Evolutionary conservation across 2,797 vertebrate genomes (phyloP).

Genomic region (Neostethus bicornis): DNA sequence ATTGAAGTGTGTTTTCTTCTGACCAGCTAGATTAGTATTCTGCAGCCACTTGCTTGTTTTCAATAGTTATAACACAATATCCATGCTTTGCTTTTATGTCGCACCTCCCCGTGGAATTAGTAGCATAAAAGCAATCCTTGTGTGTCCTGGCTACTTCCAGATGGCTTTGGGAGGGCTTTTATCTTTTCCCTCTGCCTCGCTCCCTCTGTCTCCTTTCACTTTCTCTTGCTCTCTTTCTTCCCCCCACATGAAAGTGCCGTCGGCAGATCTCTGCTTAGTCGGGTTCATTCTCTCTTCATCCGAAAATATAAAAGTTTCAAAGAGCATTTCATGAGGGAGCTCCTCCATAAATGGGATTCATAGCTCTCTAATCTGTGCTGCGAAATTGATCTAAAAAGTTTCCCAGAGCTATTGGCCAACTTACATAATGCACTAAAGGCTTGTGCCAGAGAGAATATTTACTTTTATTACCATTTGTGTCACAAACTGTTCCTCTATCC

Average conservation of each 20-base stretch:
- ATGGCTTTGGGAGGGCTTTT: constrained; percentile 84
- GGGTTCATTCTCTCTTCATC: constrained; percentile 81
- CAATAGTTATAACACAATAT: constrained; percentile 85
- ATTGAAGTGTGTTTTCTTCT: constrained; percentile 63
- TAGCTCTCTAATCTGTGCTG: constrained; percentile 85
- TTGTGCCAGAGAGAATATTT: constrained; percentile 77
- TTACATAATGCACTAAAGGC: constrained; percentile 82
- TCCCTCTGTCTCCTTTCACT: constrained; percentile 68
- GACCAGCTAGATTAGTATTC: constrained; percentile 79
- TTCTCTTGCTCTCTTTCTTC: constrained; percentile 62
- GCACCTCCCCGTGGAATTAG: constrained; percentile 82
- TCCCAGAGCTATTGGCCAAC: constrained; percentile 81
- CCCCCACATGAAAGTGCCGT: constrained; percentile 80
- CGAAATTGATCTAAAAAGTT: constrained; percentile 86
- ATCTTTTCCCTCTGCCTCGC: constrained; percentile 73
- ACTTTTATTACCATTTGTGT: constrained; percentile 78
- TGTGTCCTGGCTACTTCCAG: constrained; percentile 85
- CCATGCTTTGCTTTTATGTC: constrained; percentile 80
- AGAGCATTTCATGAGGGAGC: constrained; percentile 83
- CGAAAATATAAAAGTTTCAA: constrained; percentile 82
- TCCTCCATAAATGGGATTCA: constrained; percentile 85
- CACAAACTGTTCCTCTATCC: constrained; percentile 64
- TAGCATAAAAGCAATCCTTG: constrained; percentile 83
- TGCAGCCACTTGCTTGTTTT: constrained; percentile 78
- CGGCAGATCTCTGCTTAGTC: constrained; percentile 81